Base-by-base conservation (phyloP, 2,113 vertebrate genomes). In the Sander lucioperca region DNA sequence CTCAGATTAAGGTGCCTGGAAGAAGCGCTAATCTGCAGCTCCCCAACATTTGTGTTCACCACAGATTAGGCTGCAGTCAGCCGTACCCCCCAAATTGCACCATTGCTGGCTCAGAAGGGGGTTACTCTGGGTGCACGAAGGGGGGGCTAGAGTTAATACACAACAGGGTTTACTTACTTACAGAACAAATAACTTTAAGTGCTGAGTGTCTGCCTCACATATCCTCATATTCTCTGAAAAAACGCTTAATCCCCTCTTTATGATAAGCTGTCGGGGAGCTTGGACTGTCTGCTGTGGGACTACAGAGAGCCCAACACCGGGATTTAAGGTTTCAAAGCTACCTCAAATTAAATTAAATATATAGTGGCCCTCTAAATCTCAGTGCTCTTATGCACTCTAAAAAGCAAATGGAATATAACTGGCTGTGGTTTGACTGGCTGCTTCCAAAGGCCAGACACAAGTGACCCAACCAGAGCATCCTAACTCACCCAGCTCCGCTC, bases 181-280 rank as follows among this genome's bases (percentile, higher is more conserved):
- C n/a, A 30, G 53, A 79, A 80, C 84, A 93, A 93, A 94, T 94
- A 91, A 92, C 57, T 82, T 87, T 83, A 91, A 94, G 89, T 93
- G 91, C 84, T 58, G 75, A 77, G 77, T 76, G 83, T 92, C 92
- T 93, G 88, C 83, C 79, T 79, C 51, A 51, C 53, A 58, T 70
- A 81, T 82, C 89, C 87, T 87, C 61, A 87, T 93, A 91, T 94
- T 93, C 89, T 51, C 66, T 57, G 47, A 39, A 65, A 78, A 81
- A 58, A 18, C 71, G 82, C 78, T 77, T 94, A 95, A 96, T 95
- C 94, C 91, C 66, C 69, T 90, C 86, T 91, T 89, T 86, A 92
- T 85, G 68, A 92, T 94, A 94, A 95, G 90, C 91, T 88, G 88
- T 70, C 47, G 78, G 69, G 88, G 82, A 89, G 86, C 88, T 89